Conservation (phyloP, 2,888 invertebrate genomes). For the Cantharis flavilabris region DNA sequence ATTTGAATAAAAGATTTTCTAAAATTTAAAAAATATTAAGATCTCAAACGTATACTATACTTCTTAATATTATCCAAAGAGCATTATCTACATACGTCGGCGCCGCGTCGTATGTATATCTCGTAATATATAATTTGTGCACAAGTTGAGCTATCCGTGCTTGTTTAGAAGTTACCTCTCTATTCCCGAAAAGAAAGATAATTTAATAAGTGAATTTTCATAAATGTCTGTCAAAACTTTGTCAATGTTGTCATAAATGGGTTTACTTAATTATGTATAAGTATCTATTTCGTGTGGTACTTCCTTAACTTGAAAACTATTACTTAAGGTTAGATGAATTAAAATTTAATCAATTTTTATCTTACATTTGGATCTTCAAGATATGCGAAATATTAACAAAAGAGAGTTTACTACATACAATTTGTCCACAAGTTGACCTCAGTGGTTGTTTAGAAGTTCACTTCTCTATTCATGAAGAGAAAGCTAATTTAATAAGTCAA, state of each 20-base stretch:
- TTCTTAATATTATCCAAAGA: too few species aligned
- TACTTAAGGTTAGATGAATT: neutral
- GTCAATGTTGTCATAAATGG: neutral
- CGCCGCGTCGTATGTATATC: too few species aligned
- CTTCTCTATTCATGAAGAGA: neutral
- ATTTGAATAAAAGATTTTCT: neutral
- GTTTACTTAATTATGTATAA: neutral
- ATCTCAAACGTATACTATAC: too few species aligned
- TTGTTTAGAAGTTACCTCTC: neutral
- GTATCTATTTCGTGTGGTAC: neutral
- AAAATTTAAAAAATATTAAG: too few species aligned
- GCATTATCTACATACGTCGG: too few species aligned
- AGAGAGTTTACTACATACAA: neutral
- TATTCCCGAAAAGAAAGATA: neutral
- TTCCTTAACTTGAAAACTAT: neutral
- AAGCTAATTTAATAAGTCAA: neutral
- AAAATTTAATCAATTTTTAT: neutral
- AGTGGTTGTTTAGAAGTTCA: neutral
- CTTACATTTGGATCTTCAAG: neutral
- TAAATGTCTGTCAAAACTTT: neutral
- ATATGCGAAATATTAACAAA: neutral
- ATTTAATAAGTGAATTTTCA: neutral
- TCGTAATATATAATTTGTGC: too few species aligned
- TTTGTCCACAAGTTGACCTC: neutral
- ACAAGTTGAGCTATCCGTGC: too few species aligned